Evolutionary conservation across 2,797 vertebrate genomes (phyloP).

Genomic region (Crocidura indochinensis): DNA sequence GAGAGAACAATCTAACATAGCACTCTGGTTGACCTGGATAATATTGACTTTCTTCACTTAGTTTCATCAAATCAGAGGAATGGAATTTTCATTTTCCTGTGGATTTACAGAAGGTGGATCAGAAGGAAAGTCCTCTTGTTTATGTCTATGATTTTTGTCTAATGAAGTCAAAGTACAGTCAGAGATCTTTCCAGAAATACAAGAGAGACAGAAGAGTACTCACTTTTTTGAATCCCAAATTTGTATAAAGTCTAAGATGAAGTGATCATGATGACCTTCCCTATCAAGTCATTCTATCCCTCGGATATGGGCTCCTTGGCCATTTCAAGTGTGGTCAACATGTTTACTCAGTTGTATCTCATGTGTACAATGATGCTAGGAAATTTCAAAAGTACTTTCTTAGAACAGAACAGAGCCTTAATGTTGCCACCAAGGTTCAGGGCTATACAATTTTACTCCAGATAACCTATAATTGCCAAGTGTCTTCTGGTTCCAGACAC

Average conservation of each 20-base stretch:
- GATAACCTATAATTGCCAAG: too few relatives aligned
- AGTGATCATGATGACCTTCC: neutral
- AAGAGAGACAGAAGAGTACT: too few relatives aligned
- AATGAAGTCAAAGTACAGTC: neutral
- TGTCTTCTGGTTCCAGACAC: too few relatives aligned
- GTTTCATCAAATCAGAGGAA: neutral
- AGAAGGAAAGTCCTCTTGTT: neutral
- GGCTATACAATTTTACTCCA: too few relatives aligned
- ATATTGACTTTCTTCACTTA: neutral
- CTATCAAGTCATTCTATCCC: too few relatives aligned
- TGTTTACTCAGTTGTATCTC: neutral
- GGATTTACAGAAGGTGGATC: neutral
- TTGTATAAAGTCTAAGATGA: neutral
- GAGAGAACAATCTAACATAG: too few relatives aligned
- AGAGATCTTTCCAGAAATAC: neutral
- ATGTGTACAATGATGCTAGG: neutral
- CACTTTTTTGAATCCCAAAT: neutral
- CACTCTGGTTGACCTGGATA: too few relatives aligned
- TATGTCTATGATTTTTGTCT: neutral
- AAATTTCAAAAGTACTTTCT: neutral
- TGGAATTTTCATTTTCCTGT: neutral
- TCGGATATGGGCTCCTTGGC: too few relatives aligned
- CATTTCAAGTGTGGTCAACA: neutral
- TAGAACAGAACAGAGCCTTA: neutral
- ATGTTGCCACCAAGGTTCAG: neutral